Evolutionary conservation across 2,888 invertebrate genomes (phyloP).

Genomic region (Torymus auratus): DNA sequence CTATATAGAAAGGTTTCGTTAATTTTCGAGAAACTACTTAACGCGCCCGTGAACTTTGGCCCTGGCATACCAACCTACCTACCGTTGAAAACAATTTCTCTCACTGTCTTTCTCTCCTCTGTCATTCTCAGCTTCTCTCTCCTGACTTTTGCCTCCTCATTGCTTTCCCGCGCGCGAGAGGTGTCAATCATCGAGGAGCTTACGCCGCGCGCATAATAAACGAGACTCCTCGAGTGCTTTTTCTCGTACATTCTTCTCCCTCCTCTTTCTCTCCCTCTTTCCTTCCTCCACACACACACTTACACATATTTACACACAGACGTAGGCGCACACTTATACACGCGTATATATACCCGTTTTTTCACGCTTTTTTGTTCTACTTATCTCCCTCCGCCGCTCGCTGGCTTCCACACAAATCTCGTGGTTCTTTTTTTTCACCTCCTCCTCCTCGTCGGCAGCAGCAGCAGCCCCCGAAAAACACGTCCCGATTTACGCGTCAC

Average conservation of each 20-base stretch:
- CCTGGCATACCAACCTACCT: too few species aligned
- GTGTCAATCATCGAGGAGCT: slow-evolving; percentile 64
- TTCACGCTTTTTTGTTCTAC: slow-evolving; percentile 9
- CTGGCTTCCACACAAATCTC: neutral
- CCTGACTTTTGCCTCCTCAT: slow-evolving; percentile 23
- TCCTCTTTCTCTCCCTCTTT: slow-evolving; percentile 30
- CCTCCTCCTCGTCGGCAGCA: slow-evolving; percentile 48
- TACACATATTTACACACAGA: too few species aligned
- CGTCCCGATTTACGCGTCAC: slow-evolving; percentile 60
- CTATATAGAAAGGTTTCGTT: too few species aligned
- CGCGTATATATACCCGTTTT: neutral
- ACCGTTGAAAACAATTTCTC: slow-evolving; percentile 24
- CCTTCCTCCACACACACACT: slow-evolving; percentile 4
- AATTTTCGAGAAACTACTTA: neutral
- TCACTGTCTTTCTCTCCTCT: slow-evolving; percentile 10
- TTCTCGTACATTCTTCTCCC: slow-evolving; percentile 58
- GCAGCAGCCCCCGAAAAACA: slow-evolving; percentile 58
- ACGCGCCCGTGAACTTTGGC: neutral
- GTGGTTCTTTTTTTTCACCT: slow-evolving; percentile 17
- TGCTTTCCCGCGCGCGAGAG: slow-evolving; percentile 40
- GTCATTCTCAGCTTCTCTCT: neutral
- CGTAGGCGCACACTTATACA: neutral
- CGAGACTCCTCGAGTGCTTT: slow-evolving; percentile 64
- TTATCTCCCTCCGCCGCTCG: neutral
- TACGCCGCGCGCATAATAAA: slow-evolving; percentile 65